Conservation (phyloP, 2,797 vertebrate genomes). For the Balearica regulorum region DNA sequence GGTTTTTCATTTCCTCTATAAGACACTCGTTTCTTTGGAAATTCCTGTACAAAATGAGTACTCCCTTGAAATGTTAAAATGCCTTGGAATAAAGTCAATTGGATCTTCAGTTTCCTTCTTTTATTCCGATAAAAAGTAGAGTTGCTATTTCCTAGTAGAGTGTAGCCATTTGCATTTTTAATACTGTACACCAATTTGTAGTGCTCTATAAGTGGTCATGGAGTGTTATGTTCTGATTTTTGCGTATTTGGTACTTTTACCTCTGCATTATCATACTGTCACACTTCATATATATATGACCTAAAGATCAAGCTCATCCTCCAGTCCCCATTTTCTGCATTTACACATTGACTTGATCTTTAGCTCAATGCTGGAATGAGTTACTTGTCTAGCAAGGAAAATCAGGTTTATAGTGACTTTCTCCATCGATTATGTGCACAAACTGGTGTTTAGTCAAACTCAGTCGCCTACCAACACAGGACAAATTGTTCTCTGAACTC, state of each 20-base stretch:
- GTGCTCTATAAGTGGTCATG: not conserved
- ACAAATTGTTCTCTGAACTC: not conserved
- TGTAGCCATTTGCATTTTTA: not conserved
- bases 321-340: not conserved
- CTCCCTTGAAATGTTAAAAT: not conserved
- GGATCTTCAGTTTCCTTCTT: not conserved
- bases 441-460: not conserved
- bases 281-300: not conserved
- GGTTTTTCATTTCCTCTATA: not conserved
- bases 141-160: not conserved
- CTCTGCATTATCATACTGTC: not conserved
- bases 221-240: not conserved
- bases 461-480: not conserved
- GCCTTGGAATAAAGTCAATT: not conserved
- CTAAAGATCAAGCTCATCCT: not conserved
- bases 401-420: not conserved
- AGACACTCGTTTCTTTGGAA: not conserved
- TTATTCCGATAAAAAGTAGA: not conserved
- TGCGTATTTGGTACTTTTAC: not conserved
- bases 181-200: not conserved
- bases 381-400: not conserved
- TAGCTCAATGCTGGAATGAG: not conserved
- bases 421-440: not conserved
- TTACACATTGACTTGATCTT: not conserved
- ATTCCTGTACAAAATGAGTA: not conserved